phyloP scores from a whole-genome alignment of 2,113 vertebrate species.

The Corvus moneduloides region DNA sequence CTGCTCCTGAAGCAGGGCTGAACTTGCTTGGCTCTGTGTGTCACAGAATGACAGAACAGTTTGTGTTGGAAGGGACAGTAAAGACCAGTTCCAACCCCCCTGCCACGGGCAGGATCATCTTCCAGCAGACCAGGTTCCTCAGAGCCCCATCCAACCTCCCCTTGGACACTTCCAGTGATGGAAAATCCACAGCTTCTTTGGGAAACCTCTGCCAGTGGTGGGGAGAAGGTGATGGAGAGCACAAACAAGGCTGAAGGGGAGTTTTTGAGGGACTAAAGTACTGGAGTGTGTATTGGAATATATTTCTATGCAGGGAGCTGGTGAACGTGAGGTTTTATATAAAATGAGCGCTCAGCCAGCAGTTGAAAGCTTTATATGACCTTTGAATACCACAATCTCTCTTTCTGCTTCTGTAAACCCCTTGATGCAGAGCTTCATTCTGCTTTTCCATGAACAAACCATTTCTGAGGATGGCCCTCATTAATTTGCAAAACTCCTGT shows the following conservation, averaged over 20 bases:
- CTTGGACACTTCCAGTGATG: neutral
- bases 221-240: neutral
- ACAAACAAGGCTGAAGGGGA: neutral
- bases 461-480: neutral
- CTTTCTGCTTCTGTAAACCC: neutral
- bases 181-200: too few species aligned
- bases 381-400: neutral
- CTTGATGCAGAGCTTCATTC: neutral
- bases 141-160: fast-evolving
- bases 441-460: neutral
- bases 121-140: fast-evolving
- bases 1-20: neutral
- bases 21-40: neutral
- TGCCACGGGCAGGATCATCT: neutral
- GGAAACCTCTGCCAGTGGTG: neutral
- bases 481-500: neutral
- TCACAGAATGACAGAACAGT: fast-evolving
- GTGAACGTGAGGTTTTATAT: neutral
- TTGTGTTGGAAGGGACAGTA: neutral
- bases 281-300: neutral
- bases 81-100: fast-evolving
- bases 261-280: neutral
- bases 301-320: neutral
- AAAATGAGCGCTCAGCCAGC: neutral
- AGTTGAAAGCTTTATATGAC: neutral